Evolutionary conservation across 1,140 invertebrate species (phyloP).

Genomic region (Polypedilum pembai): DNA sequence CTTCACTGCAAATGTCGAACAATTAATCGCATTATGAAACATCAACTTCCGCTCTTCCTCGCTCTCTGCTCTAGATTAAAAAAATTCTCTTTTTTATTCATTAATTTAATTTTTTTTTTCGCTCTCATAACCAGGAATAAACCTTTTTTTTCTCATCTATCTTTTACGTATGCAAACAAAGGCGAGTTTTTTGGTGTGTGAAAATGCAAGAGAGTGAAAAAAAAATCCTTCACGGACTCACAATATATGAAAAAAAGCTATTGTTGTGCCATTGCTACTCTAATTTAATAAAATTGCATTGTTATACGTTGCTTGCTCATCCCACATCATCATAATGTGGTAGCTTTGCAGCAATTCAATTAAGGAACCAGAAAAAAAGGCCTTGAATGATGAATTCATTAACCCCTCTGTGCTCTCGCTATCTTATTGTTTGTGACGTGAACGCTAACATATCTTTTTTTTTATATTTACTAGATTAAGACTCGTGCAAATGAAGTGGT

Average conservation of each 20-base stretch:
- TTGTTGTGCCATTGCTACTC: not conserved
- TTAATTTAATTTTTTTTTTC: too few species aligned
- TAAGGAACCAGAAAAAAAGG: not conserved
- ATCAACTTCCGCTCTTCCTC: not conserved
- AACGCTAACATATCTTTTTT: too few species aligned
- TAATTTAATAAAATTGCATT: conserved; percentile 14
- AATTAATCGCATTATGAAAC: conserved; percentile 13
- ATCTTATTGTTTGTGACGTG: too few species aligned
- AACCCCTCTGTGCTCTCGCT: not conserved
- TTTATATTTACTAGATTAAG: too few species aligned
- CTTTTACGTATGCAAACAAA: too few species aligned
- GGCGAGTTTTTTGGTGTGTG: too few species aligned
- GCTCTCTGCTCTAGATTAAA: too few species aligned
- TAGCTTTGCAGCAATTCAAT: conserved; percentile 18
- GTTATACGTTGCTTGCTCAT: not conserved
- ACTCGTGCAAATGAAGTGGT: too few species aligned
- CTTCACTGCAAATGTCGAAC: conserved; percentile 2
- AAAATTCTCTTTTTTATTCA: too few species aligned
- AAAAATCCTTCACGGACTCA: not conserved
- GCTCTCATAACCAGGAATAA: too few species aligned
- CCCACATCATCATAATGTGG: conserved; percentile 2
- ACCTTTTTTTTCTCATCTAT: too few species aligned
- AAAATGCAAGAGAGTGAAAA: too few species aligned
- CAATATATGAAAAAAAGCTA: not conserved
- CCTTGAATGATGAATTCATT: conserved; percentile 12